Evolutionary conservation across 1,140 invertebrate genomes (phyloP), one percentile per base, ranked within the genome.

Genomic region (Leptoteleia sp.): DNA sequence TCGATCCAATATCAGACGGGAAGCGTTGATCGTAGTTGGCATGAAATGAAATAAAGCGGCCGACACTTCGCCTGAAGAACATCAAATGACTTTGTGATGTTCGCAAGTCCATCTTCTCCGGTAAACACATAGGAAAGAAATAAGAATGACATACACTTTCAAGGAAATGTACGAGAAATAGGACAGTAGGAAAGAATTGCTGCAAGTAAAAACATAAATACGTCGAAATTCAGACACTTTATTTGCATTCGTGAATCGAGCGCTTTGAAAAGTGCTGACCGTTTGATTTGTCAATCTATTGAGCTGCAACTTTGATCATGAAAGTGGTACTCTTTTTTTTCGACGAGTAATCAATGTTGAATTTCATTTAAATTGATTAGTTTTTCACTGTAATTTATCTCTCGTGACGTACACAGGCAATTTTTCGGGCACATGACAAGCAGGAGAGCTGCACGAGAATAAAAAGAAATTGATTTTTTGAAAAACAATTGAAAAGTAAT

Each of bases 41-140:
- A 62, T 79, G 64, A 71, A 71, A 79, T 50, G 65, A 79, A 79
- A 79, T 79, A 75, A 71, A 79, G 31, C 64, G 70, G 42, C n/a
- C 59, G 61, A 57, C 52, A 70, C 50, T 75, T 75, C 40, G 25
- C 19, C 43, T 43, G 52, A 79, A 73, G 35, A 57, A 73, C 55
- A 75, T 75, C 27, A 67, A 70, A 73, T 64, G 76, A 70, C 64
- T 64, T 64, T 70, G 47, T 42, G 62, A 79, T 59, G 47, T 54
- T 68, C 38, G 16, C 33, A 68, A 79, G 62, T 79, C 27, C 57
- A 71, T 79, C 55, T 79, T 73, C 6, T 50, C 16, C 33, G 9
- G 67, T 61, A 67, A 65, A 65, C 38, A 67, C 47, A 17, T 50
- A 61, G 27, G 11, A 68, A 73, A 78, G 45, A 67, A 78, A 67